These are phyloP conservation scores for Alectura lathami DNA, from an alignment of 2,113 vertebrate species.

Conservation along the genomic window DNA sequence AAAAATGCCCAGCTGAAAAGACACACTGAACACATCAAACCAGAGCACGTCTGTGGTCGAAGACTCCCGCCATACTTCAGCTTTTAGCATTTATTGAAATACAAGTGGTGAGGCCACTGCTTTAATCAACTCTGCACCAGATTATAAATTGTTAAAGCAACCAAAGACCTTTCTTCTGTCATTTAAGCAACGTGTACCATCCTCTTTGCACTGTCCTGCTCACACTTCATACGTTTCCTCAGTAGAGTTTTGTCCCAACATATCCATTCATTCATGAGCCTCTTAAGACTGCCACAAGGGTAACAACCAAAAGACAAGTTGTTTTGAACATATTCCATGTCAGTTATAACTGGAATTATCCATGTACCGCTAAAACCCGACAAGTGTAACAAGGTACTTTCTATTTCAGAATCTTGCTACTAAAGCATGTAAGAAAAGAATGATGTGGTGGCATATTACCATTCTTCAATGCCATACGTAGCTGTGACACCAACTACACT, in stretches of 20 bases:
- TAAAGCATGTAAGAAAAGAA: background rate
- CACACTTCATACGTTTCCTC: background rate
- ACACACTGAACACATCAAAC: constrained; percentile 27
- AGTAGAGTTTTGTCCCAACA: background rate
- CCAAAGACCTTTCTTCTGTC: background rate
- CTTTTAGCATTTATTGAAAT: background rate
- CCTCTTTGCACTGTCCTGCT: background rate
- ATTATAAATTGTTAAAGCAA: background rate
- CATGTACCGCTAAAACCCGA: background rate
- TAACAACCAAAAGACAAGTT: background rate
- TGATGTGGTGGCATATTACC: accelerated
- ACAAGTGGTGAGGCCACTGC: background rate
- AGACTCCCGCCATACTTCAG: background rate
- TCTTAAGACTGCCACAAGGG: background rate
- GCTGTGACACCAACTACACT: background rate
- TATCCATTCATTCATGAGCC: background rate
- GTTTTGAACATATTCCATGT: background rate
- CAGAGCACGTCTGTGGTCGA: background rate
- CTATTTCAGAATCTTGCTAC: background rate
- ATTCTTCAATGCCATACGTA: background rate
- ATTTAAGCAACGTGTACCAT: background rate
- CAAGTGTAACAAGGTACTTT: background rate
- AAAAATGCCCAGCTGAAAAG: constrained; percentile 16
- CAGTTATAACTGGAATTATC: background rate
- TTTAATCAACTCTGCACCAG: background rate